Evolutionary conservation across 92 coral and sea anemone species (phyloP).

Genomic region (Bergia sp.): DNA sequence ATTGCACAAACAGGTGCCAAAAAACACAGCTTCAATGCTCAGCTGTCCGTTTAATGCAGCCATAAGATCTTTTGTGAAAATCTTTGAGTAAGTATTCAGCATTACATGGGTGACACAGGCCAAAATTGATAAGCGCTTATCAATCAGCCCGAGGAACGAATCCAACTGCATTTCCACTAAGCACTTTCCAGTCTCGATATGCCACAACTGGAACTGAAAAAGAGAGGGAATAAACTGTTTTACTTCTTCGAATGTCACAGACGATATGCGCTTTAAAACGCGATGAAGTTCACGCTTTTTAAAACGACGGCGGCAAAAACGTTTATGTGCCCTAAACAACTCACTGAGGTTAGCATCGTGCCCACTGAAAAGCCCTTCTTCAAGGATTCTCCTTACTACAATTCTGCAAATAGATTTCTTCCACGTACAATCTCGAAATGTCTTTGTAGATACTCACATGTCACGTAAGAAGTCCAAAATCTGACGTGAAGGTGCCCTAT

Average conservation of each 20-base stretch:
- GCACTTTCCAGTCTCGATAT: background rate
- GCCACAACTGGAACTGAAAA: background rate
- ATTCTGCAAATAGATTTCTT: too few species aligned
- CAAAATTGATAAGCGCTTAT: background rate
- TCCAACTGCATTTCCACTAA: background rate
- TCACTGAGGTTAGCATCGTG: too few species aligned
- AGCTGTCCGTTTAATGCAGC: background rate
- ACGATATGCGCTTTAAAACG: too few species aligned
- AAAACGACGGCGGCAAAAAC: too few species aligned
- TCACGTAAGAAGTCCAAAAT: slow-evolving; percentile 6
- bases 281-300: too few species aligned
- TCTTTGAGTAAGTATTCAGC: background rate
- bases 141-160: background rate
- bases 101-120: background rate
- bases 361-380: too few species aligned
- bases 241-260: background rate
- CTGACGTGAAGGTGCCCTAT: background rate
- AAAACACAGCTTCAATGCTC: background rate
- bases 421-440: too few species aligned
- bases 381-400: too few species aligned
- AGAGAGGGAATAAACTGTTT: background rate
- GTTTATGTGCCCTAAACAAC: too few species aligned
- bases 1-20: background rate
- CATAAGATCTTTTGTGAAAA: background rate
- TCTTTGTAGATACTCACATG: too few species aligned